phyloP scores from a whole-genome alignment of 2,888 invertebrate species.

The Endotricha flammealis region DNA sequence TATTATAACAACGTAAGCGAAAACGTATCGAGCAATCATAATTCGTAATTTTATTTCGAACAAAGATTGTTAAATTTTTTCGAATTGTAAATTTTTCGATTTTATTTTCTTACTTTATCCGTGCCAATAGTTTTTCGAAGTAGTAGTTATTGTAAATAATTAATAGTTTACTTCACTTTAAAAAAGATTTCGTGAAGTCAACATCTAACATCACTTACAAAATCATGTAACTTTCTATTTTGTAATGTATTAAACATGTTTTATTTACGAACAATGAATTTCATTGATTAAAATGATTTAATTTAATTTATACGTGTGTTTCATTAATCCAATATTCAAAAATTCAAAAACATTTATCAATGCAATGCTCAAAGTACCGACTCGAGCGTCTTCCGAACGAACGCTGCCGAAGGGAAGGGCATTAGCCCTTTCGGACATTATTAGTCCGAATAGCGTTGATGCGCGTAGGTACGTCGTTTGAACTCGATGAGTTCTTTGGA shows the following conservation, averaged over 20 bases:
- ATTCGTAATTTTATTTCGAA: slow-evolving; percentile 58
- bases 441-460: no score
- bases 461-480: no score
- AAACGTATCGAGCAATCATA: slow-evolving; percentile 67
- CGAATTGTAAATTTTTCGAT: slow-evolving; percentile 23
- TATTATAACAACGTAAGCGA: slow-evolving; percentile 51
- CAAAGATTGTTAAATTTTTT: slow-evolving; percentile 29
- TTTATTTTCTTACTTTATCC: slow-evolving; percentile 48
- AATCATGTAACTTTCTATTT: slow-evolving; percentile 41
- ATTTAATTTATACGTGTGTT: slow-evolving; percentile 39
- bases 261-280: slow-evolving; percentile 50
- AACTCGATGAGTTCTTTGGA: no score
- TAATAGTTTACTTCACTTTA: slow-evolving; percentile 13
- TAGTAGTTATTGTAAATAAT: slow-evolving; percentile 23
- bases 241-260: slow-evolving; percentile 35
- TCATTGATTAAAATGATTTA: slow-evolving; percentile 61
- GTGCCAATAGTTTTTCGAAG: slow-evolving; percentile 58
- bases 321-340: slow-evolving; percentile 7
- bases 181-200: slow-evolving; percentile 31
- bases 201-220: slow-evolving; percentile 41
- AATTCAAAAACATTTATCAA: no score
- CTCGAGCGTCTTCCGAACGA: no score
- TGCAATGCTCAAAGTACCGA: no score
- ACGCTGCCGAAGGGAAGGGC: no score
- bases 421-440: no score